Percentiles rank a stretch among this genome's conserved stretches.
Evolutionary conservation across 2,888 invertebrate genomes (phyloP).

Genomic region (Halocaridina rubra): DNA sequence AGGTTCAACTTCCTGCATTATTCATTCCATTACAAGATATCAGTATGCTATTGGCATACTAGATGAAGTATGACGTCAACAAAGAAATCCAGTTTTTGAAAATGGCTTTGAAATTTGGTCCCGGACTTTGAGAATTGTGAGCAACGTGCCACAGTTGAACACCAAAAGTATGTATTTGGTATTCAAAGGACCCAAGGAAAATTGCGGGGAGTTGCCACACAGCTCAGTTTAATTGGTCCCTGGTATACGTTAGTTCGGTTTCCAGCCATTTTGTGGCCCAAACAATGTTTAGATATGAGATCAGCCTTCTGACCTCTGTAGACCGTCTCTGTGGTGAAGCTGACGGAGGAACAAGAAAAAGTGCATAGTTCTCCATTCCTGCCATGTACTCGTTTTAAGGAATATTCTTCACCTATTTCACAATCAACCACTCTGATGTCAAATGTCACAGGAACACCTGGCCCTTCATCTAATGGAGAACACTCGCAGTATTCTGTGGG

Average conservation of each 20-base stretch:
- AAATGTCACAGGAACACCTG: slow-evolving; percentile 64
- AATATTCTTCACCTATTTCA: slow-evolving; percentile 59
- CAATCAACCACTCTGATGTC: slow-evolving; percentile 62
- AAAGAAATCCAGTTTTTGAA: too few species aligned
- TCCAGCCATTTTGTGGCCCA: slow-evolving; percentile 65
- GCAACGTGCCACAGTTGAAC: too few species aligned
- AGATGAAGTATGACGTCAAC: too few species aligned
- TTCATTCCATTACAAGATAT: too few species aligned
- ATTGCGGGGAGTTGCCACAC: slow-evolving; percentile 29
- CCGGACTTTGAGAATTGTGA: too few species aligned
- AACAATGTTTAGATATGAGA: slow-evolving; percentile 65
- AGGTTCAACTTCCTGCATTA: too few species aligned
- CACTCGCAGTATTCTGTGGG: slow-evolving; percentile 64
- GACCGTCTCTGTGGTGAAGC: slow-evolving; percentile 65
- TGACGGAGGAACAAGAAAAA: slow-evolving; percentile 64
- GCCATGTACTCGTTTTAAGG: slow-evolving; percentile 53
- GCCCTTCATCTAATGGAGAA: slow-evolving; percentile 64
- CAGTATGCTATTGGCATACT: too few species aligned
- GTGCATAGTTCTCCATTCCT: slow-evolving; percentile 58
- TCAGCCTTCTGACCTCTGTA: slow-evolving; percentile 67
- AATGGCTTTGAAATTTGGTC: too few species aligned
- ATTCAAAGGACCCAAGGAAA: slow-evolving; percentile 56
- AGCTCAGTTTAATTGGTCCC: slow-evolving; percentile 64
- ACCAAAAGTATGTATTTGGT: too few species aligned
- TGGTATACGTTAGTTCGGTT: slow-evolving; percentile 65